phyloP scores from a whole-genome alignment of 2,113 vertebrate species.

The Apeltes quadracus region DNA sequence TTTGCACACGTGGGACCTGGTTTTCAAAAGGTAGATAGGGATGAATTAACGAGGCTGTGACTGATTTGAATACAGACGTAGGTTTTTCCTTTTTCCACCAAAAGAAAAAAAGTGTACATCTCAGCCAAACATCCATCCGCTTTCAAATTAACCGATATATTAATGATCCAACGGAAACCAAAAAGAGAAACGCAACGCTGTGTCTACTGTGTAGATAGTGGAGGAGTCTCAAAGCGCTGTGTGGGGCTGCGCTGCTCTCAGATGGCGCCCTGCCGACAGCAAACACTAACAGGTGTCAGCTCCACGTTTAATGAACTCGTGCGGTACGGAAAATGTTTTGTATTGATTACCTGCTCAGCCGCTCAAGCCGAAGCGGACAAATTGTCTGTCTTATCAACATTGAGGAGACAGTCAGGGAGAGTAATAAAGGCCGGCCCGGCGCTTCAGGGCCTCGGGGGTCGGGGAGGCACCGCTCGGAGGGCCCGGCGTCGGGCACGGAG shows the following conservation, averaged over 20 bases:
- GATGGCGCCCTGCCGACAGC: conserved; percentile 65
- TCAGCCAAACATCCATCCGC: conserved; percentile 15
- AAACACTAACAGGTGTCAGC: conserved; percentile 77
- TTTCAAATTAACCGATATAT: conserved; percentile 36
- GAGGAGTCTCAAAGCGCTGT: neutral
- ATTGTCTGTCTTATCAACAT: conserved; percentile 75
- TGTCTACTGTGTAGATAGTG: neutral
- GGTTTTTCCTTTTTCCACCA: conserved; percentile 52
- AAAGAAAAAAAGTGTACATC: conserved; percentile 47
- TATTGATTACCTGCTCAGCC: conserved; percentile 77
- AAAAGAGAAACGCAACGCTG: neutral
- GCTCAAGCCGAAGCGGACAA: conserved; percentile 72
- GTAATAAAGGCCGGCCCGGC: conserved; percentile 43
- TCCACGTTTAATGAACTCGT: conserved; percentile 77
- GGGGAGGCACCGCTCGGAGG: conserved; percentile 21
- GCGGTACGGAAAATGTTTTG: conserved; percentile 75
- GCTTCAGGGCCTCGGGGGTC: conserved; percentile 33
- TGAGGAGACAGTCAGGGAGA: conserved; percentile 66
- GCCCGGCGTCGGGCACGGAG: neutral
- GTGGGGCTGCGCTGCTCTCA: neutral
- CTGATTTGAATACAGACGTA: conserved; percentile 74
- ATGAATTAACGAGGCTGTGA: conserved; percentile 75
- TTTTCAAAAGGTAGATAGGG: conserved; percentile 80
- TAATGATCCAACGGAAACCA: conserved; percentile 9
- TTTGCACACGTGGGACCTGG: conserved; percentile 75